Percentiles rank a stretch among this genome's conserved stretches.
These are phyloP conservation scores for Lacerta agilis DNA, from an alignment of 2,797 vertebrate species.

Conservation along the genomic window DNA sequence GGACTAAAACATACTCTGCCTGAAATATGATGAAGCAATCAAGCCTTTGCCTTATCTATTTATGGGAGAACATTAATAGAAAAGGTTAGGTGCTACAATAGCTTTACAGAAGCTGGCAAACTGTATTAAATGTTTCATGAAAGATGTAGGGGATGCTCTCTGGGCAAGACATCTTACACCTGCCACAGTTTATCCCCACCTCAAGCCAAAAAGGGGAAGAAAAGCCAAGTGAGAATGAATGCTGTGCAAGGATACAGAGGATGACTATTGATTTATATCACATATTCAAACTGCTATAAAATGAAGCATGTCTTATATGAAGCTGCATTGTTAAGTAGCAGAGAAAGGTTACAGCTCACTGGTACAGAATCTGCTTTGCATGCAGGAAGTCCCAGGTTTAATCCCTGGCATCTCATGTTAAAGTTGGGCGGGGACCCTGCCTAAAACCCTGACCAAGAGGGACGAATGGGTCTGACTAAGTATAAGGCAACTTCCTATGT, in stretches of 20 bases:
- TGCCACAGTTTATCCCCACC: too few species aligned
- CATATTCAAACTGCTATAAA: not conserved
- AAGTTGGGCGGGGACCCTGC: too few species aligned
- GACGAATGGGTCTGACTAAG: too few species aligned
- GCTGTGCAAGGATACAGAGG: not conserved
- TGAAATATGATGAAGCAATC: not conserved
- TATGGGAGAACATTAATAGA: not conserved
- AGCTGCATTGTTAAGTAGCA: not conserved
- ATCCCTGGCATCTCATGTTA: too few species aligned
- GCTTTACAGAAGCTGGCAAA: not conserved
- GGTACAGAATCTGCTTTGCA: too few species aligned
- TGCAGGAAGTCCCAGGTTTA: too few species aligned
- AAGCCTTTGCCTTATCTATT: constrained; percentile 2
- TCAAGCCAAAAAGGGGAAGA: too few species aligned
- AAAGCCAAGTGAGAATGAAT: not conserved
- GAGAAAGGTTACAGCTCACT: too few species aligned
- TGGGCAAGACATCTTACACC: not conserved
- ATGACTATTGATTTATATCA: not conserved
- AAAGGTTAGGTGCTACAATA: not conserved
- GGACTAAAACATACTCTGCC: not conserved
- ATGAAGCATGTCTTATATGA: not conserved
- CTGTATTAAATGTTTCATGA: not conserved
- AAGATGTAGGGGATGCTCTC: not conserved
- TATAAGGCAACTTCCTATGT: too few species aligned
- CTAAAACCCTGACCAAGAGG: too few species aligned